Base-by-base conservation (phyloP, 2,797 vertebrate species). In the Acanthopagrus latus region DNA sequence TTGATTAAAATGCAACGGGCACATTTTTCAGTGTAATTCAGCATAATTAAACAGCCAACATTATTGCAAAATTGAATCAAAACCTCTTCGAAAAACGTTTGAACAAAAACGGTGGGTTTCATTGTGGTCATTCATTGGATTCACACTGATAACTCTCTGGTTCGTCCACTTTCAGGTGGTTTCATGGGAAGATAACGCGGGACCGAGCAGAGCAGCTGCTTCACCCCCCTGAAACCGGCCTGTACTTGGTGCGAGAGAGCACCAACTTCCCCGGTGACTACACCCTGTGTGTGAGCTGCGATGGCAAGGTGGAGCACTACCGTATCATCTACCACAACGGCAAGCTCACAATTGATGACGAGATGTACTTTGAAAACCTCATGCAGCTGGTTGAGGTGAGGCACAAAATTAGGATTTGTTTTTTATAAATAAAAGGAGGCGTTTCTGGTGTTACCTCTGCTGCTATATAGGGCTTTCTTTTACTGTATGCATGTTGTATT, bases 201-300 rank as follows among this genome's bases (percentile, higher is more conserved):
- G 97, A 97, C 27, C 96, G 97, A 89, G 98, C 98, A 0, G 98
- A 99, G 90, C 58, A 74, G 66, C 92, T 99, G 74, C 95, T 99
- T 8, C 85, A 94, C 90, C 98, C 98, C 0, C 98, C 96, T 0
- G 97, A 99, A 92, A 97, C 95, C 0, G 98, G 98, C 50, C 93
- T 98, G 50, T 99, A 96, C 92, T 95, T 99, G 87, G 98, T 99
- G 77, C 96, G 98, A 12, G 98, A 99, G 92, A 99, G 98, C 94
- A 99, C 97, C 92, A 99, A 99, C 96, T 99, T 96, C 88, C 98
- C 98, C 0, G 98, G 98, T 0, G 98, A 99, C 94, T 99, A 99
- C 95, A 99, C 98, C 0, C 95, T 99, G 76, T 99, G 98, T 5
- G 98, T 99, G 87, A 99, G 97, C 95, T 99, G 97, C 0, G 97